Percentiles rank a stretch among this genome's conserved stretches.
Conservation (phyloP, 2,888 invertebrate genomes). For the Steinernema carpocapsae region DNA sequence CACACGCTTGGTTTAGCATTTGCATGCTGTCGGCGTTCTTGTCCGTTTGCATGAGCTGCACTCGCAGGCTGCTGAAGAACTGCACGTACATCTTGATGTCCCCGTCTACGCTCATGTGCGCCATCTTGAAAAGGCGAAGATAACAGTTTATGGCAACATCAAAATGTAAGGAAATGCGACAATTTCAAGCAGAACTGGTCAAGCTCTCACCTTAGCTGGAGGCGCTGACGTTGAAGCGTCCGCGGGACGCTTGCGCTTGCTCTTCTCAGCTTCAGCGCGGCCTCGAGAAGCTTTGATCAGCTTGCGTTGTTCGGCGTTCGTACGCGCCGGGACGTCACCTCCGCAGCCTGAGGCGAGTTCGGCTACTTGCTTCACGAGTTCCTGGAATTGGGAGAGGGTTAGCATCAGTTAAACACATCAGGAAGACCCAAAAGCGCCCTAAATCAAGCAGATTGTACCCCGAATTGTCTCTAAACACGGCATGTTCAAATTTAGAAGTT, state of each 20-base stretch:
- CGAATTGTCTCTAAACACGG: no score
- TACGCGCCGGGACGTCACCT: background rate
- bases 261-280: constrained; percentile 3
- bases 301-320: background rate
- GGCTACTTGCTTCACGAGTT: background rate
- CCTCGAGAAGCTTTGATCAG: constrained; percentile 12
- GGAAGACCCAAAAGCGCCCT: no score
- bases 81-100: constrained; percentile 9
- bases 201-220: constrained; percentile 9
- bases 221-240: background rate
- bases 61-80: background rate
- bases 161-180: background rate
- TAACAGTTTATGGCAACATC: background rate
- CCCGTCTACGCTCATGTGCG: background rate
- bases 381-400: background rate
- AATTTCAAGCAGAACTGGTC: background rate
- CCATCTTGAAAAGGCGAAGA: background rate
- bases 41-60: constrained; percentile 4
- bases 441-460: no score
- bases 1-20: constrained; percentile 22
- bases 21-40: constrained; percentile 23
- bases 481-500: no score
- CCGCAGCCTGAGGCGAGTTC: background rate
- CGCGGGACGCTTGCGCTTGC: constrained; percentile 3
- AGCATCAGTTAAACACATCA: no score